phyloP scores from a whole-genome alignment of 2,113 vertebrate genomes.

The Crypturellus undulatus region DNA sequence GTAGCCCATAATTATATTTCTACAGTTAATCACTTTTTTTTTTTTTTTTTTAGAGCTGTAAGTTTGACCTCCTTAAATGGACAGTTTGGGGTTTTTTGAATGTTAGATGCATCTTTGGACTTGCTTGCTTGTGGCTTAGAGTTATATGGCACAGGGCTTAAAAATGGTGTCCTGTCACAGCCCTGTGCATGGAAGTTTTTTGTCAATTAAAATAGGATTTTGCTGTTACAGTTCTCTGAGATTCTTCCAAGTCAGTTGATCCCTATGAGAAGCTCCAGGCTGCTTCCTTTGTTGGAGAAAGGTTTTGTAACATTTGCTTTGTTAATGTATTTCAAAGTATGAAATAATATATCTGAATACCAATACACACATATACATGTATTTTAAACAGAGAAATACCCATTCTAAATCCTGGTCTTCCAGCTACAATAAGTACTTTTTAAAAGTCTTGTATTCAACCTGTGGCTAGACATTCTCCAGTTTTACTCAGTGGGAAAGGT shows the following conservation, averaged over 20 bases:
- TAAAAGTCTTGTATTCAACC: background rate
- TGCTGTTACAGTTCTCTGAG: background rate
- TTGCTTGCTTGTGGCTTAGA: background rate
- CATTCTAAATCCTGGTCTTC: background rate
- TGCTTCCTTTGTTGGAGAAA: background rate
- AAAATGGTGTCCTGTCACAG: background rate
- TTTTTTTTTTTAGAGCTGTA: background rate
- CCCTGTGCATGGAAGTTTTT: background rate
- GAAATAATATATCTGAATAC: too few species aligned
- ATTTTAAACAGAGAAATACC: background rate
- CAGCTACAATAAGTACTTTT: background rate
- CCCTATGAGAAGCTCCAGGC: background rate
- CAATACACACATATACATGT: too few species aligned
- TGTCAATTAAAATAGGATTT: background rate
- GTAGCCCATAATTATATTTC: background rate
- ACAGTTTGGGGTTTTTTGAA: background rate
- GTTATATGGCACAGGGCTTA: background rate
- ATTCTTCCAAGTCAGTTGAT: slow-evolving; percentile 15
- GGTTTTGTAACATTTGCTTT: slow-evolving; percentile 4
- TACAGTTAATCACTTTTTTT: background rate
- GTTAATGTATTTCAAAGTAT: too few species aligned
- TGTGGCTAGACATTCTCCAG: background rate
- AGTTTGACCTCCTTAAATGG: background rate
- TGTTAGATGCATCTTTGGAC: background rate
- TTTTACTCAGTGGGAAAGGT: background rate